Evolutionary conservation across 2,797 vertebrate species (phyloP).

Genomic region (Cuniculus paca): DNA sequence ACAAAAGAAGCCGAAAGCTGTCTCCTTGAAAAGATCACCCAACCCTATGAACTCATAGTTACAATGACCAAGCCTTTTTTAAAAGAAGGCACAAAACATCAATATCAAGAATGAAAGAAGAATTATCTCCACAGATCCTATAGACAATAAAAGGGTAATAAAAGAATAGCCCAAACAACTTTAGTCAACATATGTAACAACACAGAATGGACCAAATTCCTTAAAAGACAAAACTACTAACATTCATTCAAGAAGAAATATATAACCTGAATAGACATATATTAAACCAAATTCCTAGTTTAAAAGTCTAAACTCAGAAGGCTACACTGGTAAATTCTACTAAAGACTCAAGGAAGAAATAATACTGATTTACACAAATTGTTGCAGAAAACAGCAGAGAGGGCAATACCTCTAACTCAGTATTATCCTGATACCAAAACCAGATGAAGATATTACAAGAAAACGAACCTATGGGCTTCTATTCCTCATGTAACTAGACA

Average conservation of each 20-base stretch:
- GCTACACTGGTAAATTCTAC: not conserved
- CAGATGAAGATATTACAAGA: not conserved
- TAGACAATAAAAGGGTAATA: not conserved
- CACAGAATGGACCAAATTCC: not conserved
- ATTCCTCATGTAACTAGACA: not conserved
- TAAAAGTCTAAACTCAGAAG: not conserved
- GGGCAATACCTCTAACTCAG: not conserved
- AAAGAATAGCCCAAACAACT: not conserved
- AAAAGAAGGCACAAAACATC: not conserved
- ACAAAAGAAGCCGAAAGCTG: not conserved
- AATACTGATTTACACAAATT: not conserved
- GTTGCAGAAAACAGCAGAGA: not conserved
- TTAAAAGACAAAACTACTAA: not conserved
- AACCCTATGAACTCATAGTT: slow-evolving; percentile 8
- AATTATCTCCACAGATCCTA: not conserved
- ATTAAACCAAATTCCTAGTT: not conserved
- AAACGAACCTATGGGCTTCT: not conserved
- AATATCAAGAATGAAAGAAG: not conserved
- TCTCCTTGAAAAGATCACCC: not conserved
- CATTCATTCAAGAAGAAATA: not conserved
- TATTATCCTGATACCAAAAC: not conserved
- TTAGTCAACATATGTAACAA: not conserved
- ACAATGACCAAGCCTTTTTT: not conserved
- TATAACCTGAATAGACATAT: not conserved
- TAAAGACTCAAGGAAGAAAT: not conserved